Base-by-base conservation (phyloP, 2,888 invertebrate species). In the Rhaphigaster nebulosa region DNA sequence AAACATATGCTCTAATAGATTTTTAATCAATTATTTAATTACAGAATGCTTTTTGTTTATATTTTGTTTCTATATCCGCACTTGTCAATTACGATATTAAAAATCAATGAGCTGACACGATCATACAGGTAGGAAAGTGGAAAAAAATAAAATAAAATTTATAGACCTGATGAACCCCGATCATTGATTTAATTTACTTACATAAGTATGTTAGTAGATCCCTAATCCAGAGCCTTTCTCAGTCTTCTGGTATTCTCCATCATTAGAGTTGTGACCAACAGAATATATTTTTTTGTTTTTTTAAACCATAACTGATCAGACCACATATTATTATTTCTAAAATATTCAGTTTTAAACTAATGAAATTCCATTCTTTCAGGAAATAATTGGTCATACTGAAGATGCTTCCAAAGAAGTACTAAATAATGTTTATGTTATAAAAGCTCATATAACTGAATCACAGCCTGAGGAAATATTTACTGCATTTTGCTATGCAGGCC, bases 401-500 rank as follows among this genome's bases (percentile, higher is more conserved):
- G 98, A 98, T 93, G 97, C 97, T 0, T 94, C 97, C 90, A 94
- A 95, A 8, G 97, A 96, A 93, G 96, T 96, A 0, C 93, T 97
- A 54, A 98, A 98, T 93, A 96, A 97, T 93, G 97, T 96, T 94
- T 98, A 98, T 94, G 96, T 98, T 92, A 96, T 98, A 90, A 96
- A 96, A 15, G 97, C 97, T 1, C 97, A 97, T 93, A 96, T 98
- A 20, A 95, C 96, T 60, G 95, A 95, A 0, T 95, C 96, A 2
- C 94, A 95, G 45, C 96, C 96, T 45, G 96, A 96, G 93, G 98
- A 98, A 94, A 95, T 96, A 91, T 98, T 97, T 93, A 95, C 96
- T 20, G 97, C 98, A 0, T 94, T 98, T 1, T 97, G 97, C 93
- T 98, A 98, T 93, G 97, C 98, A 0, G 98, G 98, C 4, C 96